Evolutionary conservation across 2,797 vertebrate genomes (phyloP).

Genomic region (Benthosema pterotum): DNA sequence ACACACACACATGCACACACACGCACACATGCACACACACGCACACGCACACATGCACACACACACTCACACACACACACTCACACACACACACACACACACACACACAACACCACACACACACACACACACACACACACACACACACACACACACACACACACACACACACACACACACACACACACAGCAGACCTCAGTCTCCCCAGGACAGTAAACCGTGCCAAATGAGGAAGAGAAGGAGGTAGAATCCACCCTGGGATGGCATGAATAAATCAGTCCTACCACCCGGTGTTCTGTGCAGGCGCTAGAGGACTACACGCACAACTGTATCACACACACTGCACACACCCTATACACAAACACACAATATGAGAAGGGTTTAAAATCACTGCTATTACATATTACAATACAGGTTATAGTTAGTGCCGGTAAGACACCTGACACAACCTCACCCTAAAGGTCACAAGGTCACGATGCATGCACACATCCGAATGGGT

Average conservation of each 20-base stretch:
- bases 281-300: constrained; percentile 65
- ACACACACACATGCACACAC: no score
- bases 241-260: constrained; percentile 63
- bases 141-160: background rate
- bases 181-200: constrained; percentile 38
- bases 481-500: background rate
- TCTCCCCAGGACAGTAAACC: constrained; percentile 69
- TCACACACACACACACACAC: no score
- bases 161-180: background rate
- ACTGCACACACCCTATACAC: constrained; percentile 31
- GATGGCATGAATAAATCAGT: constrained; percentile 72
- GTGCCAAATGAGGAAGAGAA: constrained; percentile 75
- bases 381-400: no score
- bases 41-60: no score
- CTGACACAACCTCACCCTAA: no score
- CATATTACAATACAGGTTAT: no score
- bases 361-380: no score
- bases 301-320: constrained; percentile 30
- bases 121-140: background rate
- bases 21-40: constrained; percentile 19
- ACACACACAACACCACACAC: no score
- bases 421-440: no score
- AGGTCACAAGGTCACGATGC: no score
- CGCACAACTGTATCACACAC: constrained; percentile 5
- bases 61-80: no score